These are phyloP conservation scores for Corbicula japonica DNA, from an alignment of 2,888 invertebrate genomes.

Conservation along the genomic window DNA sequence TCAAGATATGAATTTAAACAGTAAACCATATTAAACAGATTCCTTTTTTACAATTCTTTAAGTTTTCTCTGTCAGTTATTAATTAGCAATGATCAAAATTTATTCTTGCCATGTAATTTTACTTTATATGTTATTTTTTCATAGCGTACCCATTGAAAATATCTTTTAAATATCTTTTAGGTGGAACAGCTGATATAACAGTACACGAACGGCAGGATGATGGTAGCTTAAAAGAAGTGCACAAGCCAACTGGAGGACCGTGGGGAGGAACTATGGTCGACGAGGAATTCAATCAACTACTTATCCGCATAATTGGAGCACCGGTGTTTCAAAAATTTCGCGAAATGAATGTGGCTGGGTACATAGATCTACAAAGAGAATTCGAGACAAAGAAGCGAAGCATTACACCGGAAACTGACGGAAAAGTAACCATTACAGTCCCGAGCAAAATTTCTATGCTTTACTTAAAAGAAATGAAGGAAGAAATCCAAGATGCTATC, in stretches of 20 bases:
- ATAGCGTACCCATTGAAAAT: no score
- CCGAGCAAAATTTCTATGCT: constrained; percentile 36
- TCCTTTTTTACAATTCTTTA: no score
- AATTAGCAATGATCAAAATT: no score
- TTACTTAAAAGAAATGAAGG: constrained; percentile 47
- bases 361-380: constrained; percentile 57
- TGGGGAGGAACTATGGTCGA: constrained; percentile 48
- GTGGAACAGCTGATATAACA: constrained; percentile 72
- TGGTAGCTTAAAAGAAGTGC: constrained; percentile 62
- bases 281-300: constrained; percentile 26
- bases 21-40: no score
- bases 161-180: no score
- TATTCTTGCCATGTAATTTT: no score
- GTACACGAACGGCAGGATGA: constrained; percentile 64
- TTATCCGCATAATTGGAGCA: constrained; percentile 52
- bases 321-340: constrained; percentile 39
- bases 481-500: constrained; percentile 50
- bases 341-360: constrained; percentile 45
- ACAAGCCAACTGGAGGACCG: constrained; percentile 60
- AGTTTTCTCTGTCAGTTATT: no score
- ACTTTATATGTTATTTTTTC: no score
- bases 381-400: constrained; percentile 61
- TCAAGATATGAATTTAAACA: no score
- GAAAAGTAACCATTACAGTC: constrained; percentile 56
- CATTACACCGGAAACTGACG: constrained; percentile 28